Evolutionary conservation across 92 coral and sea anemone species (phyloP), one percentile per base, ranked within the genome.

Genomic region (Micromussa lordhowensis): DNA sequence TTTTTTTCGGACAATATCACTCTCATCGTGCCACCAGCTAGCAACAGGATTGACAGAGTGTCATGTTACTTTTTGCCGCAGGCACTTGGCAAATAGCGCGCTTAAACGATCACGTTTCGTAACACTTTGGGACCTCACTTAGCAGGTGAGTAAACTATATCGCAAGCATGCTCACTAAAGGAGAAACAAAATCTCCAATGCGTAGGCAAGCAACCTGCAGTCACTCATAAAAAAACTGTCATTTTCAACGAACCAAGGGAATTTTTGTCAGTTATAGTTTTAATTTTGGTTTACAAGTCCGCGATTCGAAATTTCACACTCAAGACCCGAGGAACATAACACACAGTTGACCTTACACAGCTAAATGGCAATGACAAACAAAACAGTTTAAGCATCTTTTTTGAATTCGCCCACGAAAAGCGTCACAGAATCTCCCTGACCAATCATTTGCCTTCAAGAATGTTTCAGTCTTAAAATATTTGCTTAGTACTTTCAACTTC

Each of bases 51-150:
- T 73, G 77, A 73, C 77, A 26, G 34, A 28, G 17, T 74, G 26
- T 38, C 54, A 53, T 8, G 51, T 28, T 18, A 49, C 26, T 18
- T 22, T 26, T 78, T 51, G 58, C n/a, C 13, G 6, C 22, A 28
- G n/a, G 54, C 40, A 14, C 13, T 75, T 48, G 5, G 63, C 61
- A 78, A 78, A 78, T 78, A 78, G 54, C 66, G 68, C 63, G 36
- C 4, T 17, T n/a, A 29, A 40, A 30, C 35, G n/a, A 54, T 53
- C 82, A 53, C 82, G 82, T n/a, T 35, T 28, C 64, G 38, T 26
- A 49, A 35, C 38, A 78, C 64, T 49, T 53, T n/a, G 7, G 6
- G 24, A 53, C n/a, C 29, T 78, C 82, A 28, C 68, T 64, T 17
- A 19, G 59, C 22, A 78, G 80, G 66, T 78, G 64, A 13, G 54